Base-by-base conservation (phyloP, 2,113 vertebrate species). In the Ramphastos sulfuratus region DNA sequence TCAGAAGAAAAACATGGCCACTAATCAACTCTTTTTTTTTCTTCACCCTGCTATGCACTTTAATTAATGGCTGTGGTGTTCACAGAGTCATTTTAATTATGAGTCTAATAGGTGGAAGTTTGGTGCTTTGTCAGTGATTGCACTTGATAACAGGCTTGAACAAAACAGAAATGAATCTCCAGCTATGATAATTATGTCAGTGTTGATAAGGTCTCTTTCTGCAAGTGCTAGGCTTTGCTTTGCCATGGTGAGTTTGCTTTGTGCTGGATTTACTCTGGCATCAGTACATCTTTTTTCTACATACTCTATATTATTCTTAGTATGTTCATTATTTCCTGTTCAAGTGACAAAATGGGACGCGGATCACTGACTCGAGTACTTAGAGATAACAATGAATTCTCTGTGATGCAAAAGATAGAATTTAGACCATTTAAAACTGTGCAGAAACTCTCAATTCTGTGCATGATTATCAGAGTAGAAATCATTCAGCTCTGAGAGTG, bases 141-240 rank as follows among this genome's bases (percentile, higher is more conserved):
- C 44, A 9, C 52, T 88, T 90, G 83, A 78, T 94, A 83, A 77
- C 56, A 54, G 89, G 63, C 75, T 79, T 89, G 93, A 74, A 37
- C 74, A 16, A 72, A 39, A 19, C 31, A 54, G 23, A 85, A 85
- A 44, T 35, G 48, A 37, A 48, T 48, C 50, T 75, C 84, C 94
- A 92, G 82, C 87, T 44, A 69, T 1, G 74, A 79, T 60, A 87
- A 93, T 89, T 82, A 50, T 33, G 50, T 24, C 58, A 39, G 0
- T 28, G 54, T 48, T 84, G 73, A 3, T n/a, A 74, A 48, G 9
- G 60, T 15, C 48, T 77, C 15, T 6, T 64, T 56, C 61, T 78
- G 61, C 84, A 80, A 82, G 4, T 1, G 2, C 54, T 77, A 1
- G 1, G 0, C 42, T 85, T 64, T 35, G 48, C 37, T 61, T 65